Conservation (phyloP, 2,797 vertebrate species). For the Halcyon chelicuti region DNA sequence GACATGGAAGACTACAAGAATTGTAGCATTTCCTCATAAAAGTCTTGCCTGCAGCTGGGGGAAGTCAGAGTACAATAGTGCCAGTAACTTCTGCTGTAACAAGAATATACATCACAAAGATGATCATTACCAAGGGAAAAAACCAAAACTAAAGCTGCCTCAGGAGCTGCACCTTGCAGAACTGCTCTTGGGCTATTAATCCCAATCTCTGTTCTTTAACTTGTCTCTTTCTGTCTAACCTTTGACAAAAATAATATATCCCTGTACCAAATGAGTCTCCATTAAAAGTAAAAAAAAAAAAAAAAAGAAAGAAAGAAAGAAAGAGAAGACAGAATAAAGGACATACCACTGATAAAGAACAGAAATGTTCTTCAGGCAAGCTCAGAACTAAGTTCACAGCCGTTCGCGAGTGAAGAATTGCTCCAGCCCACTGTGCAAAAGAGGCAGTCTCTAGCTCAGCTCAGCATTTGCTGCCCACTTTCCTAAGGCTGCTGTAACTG, state of each 20-base stretch:
- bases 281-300: neutral
- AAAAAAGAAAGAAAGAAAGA: neutral
- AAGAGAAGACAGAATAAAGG: neutral
- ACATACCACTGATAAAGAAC: neutral
- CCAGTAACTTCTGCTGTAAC: neutral
- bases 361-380: neutral
- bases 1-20: neutral
- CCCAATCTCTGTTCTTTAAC: neutral
- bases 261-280: neutral
- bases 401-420: fast-evolving
- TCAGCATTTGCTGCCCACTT: neutral
- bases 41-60: constrained; percentile 11
- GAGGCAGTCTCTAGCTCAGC: neutral
- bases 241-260: neutral
- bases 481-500: neutral
- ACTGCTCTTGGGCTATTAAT: neutral
- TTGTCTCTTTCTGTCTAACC: neutral
- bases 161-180: neutral
- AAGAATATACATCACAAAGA: neutral
- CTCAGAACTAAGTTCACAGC: neutral
- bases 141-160: neutral
- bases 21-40: neutral
- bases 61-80: neutral
- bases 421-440: neutral
- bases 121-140: neutral